These are phyloP conservation scores for Ochlodes sylvanus DNA, from an alignment of 2,888 invertebrate genomes.

Conservation along the genomic window DNA sequence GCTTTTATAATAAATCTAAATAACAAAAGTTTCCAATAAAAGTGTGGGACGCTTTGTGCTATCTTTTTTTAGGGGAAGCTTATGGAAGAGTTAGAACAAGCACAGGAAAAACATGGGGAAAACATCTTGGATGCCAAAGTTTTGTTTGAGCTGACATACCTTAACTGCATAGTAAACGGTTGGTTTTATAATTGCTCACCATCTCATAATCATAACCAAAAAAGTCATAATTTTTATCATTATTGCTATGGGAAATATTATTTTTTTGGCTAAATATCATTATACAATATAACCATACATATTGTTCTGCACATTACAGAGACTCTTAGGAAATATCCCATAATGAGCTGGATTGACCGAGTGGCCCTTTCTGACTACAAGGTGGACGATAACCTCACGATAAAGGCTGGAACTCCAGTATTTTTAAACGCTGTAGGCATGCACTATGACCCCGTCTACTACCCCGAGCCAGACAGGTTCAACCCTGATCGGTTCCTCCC, in stretches of 20 bases:
- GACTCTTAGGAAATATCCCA: constrained; percentile 55
- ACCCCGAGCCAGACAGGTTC: constrained; percentile 79
- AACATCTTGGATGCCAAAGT: constrained; percentile 44
- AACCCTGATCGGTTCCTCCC: constrained; percentile 83
- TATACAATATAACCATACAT: too few relatives aligned
- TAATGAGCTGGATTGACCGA: constrained; percentile 63
- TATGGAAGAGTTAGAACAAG: constrained; percentile 52
- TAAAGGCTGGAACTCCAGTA: constrained; percentile 55
- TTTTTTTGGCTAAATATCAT: too few relatives aligned
- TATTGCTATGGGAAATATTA: too few relatives aligned
- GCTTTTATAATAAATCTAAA: too few relatives aligned
- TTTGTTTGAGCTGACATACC: constrained; percentile 49
- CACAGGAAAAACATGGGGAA: constrained; percentile 45
- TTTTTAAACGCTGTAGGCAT: constrained; percentile 54
- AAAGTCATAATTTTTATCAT: too few relatives aligned
- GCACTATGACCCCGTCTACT: constrained; percentile 73
- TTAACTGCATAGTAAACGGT: constrained; percentile 57
- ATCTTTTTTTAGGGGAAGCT: constrained; percentile 49
- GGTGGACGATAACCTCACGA: constrained; percentile 56
- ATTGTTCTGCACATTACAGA: constrained; percentile 50
- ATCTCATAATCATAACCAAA: too few relatives aligned
- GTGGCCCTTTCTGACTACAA: constrained; percentile 51
- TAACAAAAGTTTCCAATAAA: too few relatives aligned
- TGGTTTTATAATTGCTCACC: constrained; percentile 4
- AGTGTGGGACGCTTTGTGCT: too few relatives aligned